Percentiles rank a stretch among this genome's conserved stretches.
phyloP scores from a whole-genome alignment of 2,888 invertebrate genomes.

The Pammene aurita region DNA sequence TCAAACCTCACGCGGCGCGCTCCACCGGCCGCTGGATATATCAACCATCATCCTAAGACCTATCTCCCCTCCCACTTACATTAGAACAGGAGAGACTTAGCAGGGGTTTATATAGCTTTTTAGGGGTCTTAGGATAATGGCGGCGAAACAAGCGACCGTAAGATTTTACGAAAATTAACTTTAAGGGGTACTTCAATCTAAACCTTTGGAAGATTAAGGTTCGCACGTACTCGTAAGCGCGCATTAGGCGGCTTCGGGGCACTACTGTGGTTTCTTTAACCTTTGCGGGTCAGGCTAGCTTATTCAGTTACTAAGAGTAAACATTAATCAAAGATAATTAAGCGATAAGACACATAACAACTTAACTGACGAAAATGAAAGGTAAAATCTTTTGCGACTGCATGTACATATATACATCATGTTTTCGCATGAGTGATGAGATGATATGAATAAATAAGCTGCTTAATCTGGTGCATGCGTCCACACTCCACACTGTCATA shows the following conservation, averaged over 20 bases:
- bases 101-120: slow-evolving; percentile 44
- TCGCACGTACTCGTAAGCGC: slow-evolving; percentile 65
- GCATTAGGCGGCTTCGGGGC: slow-evolving; percentile 59
- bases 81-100: slow-evolving; percentile 42
- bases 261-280: slow-evolving; percentile 58
- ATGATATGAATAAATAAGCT: too few species aligned
- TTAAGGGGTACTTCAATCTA: slow-evolving; percentile 74
- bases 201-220: slow-evolving; percentile 74
- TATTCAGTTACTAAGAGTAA: slow-evolving; percentile 1
- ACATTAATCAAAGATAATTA: background rate
- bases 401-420: too few species aligned
- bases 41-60: slow-evolving; percentile 56
- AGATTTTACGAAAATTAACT: slow-evolving; percentile 82
- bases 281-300: slow-evolving; percentile 42
- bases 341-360: background rate
- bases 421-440: too few species aligned
- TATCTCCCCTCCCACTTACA: slow-evolving; percentile 47
- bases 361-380: background rate
- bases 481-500: too few species aligned
- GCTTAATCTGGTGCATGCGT: too few species aligned
- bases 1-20: slow-evolving; percentile 37
- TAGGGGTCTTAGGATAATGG: slow-evolving; percentile 51
- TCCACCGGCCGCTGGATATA: slow-evolving; percentile 55
- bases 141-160: slow-evolving; percentile 63
- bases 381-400: too few species aligned